Conservation (phyloP, 1,140 invertebrate species). For the Drosophila orosa region DNA sequence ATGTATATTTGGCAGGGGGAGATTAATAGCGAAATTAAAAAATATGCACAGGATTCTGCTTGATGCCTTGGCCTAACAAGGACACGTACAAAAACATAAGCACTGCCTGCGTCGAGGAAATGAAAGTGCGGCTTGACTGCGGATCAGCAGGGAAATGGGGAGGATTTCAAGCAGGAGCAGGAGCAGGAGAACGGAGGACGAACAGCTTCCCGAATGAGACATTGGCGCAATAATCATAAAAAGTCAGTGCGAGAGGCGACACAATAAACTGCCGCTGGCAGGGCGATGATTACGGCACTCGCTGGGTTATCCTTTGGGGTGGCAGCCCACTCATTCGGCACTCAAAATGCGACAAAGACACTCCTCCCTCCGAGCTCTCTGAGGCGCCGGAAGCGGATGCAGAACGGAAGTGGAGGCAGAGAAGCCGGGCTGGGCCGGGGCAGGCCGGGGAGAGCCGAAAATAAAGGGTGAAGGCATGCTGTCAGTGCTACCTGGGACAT, state of each 20-base stretch:
- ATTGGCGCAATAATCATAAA: slow-evolving; percentile 76
- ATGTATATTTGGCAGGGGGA: neutral
- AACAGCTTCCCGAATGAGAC: slow-evolving; percentile 30
- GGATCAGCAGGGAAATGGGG: slow-evolving; percentile 1
- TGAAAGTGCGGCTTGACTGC: slow-evolving; percentile 13
- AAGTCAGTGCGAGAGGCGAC: slow-evolving; percentile 65
- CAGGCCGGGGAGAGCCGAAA: slow-evolving; percentile 7
- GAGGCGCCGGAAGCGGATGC: slow-evolving; percentile 51
- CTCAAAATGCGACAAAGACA: slow-evolving; percentile 10
- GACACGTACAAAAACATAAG: slow-evolving; percentile 45
- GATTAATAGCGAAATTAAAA: slow-evolving; percentile 15
- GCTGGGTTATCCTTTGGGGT: slow-evolving; percentile 2
- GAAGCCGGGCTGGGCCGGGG: slow-evolving; percentile 1
- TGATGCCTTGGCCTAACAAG: neutral
- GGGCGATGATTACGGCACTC: slow-evolving; percentile 60
- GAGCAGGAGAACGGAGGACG: no score
- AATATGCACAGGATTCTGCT: slow-evolving; percentile 13
- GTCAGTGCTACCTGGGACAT: slow-evolving; percentile 45
- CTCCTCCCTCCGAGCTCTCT: neutral
- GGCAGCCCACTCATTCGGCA: slow-evolving; percentile 9
- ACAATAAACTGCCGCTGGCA: slow-evolving; percentile 66
- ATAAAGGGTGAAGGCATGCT: slow-evolving; percentile 24
- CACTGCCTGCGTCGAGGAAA: slow-evolving; percentile 21
- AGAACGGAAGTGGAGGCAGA: slow-evolving; percentile 49
- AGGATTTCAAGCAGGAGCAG: neutral